These are phyloP conservation scores for Neodiprion fabricii DNA, from an alignment of 1,140 invertebrate genomes.

Conservation along the genomic window DNA sequence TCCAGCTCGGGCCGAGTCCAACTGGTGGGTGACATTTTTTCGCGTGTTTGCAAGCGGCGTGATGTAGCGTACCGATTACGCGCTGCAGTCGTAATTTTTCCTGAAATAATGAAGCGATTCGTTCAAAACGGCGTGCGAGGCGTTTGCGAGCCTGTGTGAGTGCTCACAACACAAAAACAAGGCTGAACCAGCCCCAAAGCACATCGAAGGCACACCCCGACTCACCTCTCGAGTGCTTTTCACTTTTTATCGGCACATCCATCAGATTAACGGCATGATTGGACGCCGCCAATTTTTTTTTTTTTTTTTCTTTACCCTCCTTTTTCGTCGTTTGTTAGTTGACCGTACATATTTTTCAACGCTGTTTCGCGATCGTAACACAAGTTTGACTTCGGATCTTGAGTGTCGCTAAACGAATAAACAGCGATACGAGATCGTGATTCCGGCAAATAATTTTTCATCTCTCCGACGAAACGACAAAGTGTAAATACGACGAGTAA, in stretches of 20 bases:
- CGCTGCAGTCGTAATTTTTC: slow-evolving; percentile 33
- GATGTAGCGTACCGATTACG: slow-evolving; percentile 33
- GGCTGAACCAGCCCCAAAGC: background rate
- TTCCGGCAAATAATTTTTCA: too few species aligned
- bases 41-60: slow-evolving; percentile 27
- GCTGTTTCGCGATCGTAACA: too few species aligned
- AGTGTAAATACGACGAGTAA: too few species aligned
- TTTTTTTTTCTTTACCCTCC: too few species aligned
- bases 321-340: slow-evolving; percentile 24
- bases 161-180: too few species aligned
- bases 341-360: background rate
- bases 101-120: slow-evolving; percentile 33
- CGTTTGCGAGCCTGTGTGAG: background rate
- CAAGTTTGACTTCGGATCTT: too few species aligned
- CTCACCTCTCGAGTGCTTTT: background rate
- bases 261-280: slow-evolving; percentile 5
- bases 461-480: too few species aligned
- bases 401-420: too few species aligned
- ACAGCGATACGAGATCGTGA: too few species aligned
- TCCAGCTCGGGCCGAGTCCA: background rate
- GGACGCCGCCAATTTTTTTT: background rate
- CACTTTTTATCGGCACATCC: slow-evolving; percentile 3
- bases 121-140: slow-evolving; percentile 16
- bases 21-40: slow-evolving; percentile 32
- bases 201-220: background rate